These are phyloP conservation scores for Hippoglossus stenolepis DNA, from an alignment of 2,113 vertebrate genomes.

Conservation along the genomic window DNA sequence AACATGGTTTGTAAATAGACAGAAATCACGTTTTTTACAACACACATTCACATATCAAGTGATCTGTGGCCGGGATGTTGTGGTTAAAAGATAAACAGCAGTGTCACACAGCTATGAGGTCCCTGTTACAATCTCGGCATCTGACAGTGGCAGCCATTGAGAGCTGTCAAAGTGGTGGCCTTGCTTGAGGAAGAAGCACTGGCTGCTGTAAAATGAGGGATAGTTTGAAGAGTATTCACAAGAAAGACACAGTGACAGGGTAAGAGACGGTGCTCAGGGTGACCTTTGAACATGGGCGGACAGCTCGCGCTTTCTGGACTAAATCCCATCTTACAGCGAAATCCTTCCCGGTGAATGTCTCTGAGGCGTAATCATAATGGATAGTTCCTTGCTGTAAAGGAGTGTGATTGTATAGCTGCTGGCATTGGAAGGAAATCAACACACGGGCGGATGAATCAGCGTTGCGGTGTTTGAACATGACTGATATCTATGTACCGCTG, in stretches of 20 bases:
- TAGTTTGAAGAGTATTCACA: neutral
- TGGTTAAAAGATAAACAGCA: conserved; percentile 16
- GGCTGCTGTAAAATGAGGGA: neutral
- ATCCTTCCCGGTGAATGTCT: neutral
- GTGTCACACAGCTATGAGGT: conserved; percentile 2
- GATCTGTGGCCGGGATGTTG: conserved; percentile 12
- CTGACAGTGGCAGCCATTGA: neutral
- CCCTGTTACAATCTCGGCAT: conserved; percentile 1
- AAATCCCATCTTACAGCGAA: neutral
- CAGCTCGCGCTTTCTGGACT: neutral
- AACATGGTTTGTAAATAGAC: neutral
- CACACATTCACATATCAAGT: conserved; percentile 10
- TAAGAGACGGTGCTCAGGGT: conserved; percentile 3
- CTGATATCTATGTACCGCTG: neutral
- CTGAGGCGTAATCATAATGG: neutral
- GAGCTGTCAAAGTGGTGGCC: neutral
- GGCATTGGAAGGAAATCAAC: neutral
- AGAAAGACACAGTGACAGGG: neutral
- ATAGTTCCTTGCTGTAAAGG: neutral
- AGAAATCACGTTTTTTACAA: neutral
- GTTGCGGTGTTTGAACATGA: conserved; percentile 4
- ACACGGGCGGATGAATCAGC: conserved; percentile 15
- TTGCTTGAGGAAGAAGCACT: neutral
- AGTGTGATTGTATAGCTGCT: neutral
- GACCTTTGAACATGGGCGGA: neutral